Evolutionary conservation across 1,140 invertebrate species (phyloP).

Genomic region (Mya arenaria): DNA sequence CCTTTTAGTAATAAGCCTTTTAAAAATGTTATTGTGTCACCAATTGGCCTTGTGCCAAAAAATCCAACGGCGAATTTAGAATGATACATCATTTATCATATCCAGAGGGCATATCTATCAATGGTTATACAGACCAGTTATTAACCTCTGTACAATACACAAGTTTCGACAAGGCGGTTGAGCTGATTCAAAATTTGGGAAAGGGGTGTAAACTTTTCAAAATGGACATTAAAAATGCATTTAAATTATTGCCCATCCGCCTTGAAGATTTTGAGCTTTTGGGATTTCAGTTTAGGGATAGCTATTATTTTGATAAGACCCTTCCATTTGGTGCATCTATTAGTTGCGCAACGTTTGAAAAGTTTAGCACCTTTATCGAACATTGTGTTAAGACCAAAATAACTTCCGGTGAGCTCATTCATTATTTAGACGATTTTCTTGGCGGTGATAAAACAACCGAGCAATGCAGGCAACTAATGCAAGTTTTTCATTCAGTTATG

Average conservation of each 20-base stretch:
- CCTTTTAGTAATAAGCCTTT: conserved; percentile 13
- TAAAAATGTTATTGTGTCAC: conserved; percentile 29
- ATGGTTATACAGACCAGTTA: conserved; percentile 22
- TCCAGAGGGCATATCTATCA: conserved; percentile 17
- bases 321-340: conserved; percentile 40
- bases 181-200: conserved; percentile 12
- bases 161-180: conserved; percentile 43
- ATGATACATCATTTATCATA: conserved; percentile 44
- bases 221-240: conserved; percentile 33
- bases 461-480: background rate
- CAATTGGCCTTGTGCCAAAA: conserved; percentile 30
- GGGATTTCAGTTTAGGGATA: conserved; percentile 8
- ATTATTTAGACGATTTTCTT: conserved; percentile 37
- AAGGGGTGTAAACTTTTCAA: conserved; percentile 16
- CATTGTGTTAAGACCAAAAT: conserved; percentile 10
- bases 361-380: conserved; percentile 30
- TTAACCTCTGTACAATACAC: conserved; percentile 25
- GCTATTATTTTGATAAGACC: conserved; percentile 20
- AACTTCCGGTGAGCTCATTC: background rate
- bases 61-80: background rate
- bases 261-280: conserved; percentile 24
- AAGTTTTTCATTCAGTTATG: background rate
- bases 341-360: conserved; percentile 30
- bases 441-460: background rate
- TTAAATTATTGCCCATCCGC: background rate